Base-by-base conservation (phyloP, 2,797 vertebrate genomes). In the Tokudaia tokunoshimensis region DNA sequence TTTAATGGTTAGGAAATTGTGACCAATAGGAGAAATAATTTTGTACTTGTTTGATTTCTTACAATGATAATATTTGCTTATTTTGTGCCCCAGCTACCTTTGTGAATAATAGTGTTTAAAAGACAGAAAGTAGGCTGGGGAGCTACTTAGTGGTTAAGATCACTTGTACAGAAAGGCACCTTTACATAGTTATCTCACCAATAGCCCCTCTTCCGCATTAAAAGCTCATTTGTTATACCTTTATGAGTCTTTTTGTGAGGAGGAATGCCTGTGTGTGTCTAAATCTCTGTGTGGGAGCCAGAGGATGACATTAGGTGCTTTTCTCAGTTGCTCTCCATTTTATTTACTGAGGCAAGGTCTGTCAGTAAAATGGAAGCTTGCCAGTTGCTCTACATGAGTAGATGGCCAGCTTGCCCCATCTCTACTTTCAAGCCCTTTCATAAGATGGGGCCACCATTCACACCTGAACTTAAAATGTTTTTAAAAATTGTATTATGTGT, bases 81-180 rank as follows among this genome's bases (percentile, higher is more conserved):
- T 94, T 96, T 96, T 65, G 76, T 91, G 55, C 57, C 15, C 52
- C 78, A 65, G 61, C 6, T 90, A 90, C 24, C 22, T 91, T 11
- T 92, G 50, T 89, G n/a, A 84, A 92, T 92, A 76, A 55, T 80
- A 63, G 13, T 87, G 83, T 72, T 96, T 85, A 95, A 78, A 94
- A 94, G 81, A 14, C 89, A n/a, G 63, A 74, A 81, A 94, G 41
- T 50, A 55, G n/a, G 24, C 4, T 87, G 50, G 24, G 34, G 22
- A 87, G 50, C 72, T 55, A 15, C 24, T 74, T 26, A 41, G n/a
- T 41, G 67, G 37, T 55, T 37, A 74, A 37, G 65, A 50, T 29
- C 47, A 79, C 65, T 86, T 86, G 31, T 55, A 52, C 14, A 34
- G 3, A 22, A 85, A 85, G 11, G 12, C 19, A 67, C 31, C 19